These are phyloP conservation scores for Agrochola macilenta DNA, from an alignment of 2,888 invertebrate species.

Conservation along the genomic window DNA sequence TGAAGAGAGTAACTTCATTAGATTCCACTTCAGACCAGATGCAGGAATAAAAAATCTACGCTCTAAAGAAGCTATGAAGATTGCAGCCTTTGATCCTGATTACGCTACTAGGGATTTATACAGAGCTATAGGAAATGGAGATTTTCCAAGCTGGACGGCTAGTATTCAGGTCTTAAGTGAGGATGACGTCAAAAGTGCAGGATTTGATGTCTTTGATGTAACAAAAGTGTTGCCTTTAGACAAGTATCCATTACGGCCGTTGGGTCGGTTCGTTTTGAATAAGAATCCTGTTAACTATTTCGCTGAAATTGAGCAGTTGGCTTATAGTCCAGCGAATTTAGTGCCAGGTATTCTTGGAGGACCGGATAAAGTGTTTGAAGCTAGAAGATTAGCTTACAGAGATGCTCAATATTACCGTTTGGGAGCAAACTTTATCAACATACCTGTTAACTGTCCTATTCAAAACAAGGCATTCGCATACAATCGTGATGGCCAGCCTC, in stretches of 20 bases:
- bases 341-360: slow-evolving; percentile 97
- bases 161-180: slow-evolving; percentile 96
- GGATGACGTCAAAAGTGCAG: slow-evolving; percentile 93
- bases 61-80: slow-evolving; percentile 91
- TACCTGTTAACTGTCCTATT: slow-evolving; percentile 98
- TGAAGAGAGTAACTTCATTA: slow-evolving; percentile 93
- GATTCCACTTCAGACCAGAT: slow-evolving; percentile 97
- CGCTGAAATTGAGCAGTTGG: slow-evolving; percentile 97
- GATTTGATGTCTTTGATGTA: slow-evolving; percentile 97
- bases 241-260: slow-evolving; percentile 95
- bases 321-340: slow-evolving; percentile 96
- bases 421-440: slow-evolving; percentile 96
- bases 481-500: slow-evolving; percentile 96
- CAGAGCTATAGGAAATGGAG: slow-evolving; percentile 94
- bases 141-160: slow-evolving; percentile 94
- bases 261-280: slow-evolving; percentile 95
- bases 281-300: slow-evolving; percentile 97
- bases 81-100: slow-evolving; percentile 95
- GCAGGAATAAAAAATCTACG: slow-evolving; percentile 95
- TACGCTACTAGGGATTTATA: slow-evolving; percentile 96
- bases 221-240: slow-evolving; percentile 95
- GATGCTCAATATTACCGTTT: slow-evolving; percentile 96
- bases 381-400: slow-evolving; percentile 95
- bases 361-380: slow-evolving; percentile 97
- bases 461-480: slow-evolving; percentile 92